These are phyloP conservation scores for Nebria brevicollis DNA, from an alignment of 2,888 invertebrate species.

Conservation along the genomic window DNA sequence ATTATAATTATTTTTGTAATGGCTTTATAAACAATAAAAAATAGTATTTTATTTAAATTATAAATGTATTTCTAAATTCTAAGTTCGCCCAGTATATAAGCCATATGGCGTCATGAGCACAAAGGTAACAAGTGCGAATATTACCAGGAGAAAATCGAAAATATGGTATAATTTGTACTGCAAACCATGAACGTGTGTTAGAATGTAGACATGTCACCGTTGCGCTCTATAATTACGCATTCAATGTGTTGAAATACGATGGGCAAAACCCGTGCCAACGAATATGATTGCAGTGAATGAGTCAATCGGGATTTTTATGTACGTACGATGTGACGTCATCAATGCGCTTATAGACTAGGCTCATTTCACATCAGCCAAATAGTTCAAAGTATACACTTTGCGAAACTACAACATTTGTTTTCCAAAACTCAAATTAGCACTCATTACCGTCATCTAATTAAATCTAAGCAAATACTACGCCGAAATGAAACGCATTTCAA, in stretches of 20 bases:
- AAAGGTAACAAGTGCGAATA: neutral
- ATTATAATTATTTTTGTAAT: constrained; percentile 47
- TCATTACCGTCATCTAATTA: neutral
- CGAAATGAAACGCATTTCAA: neutral
- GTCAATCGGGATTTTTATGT: neutral
- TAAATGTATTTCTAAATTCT: constrained; percentile 5
- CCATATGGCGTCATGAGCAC: neutral
- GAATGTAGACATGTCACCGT: too few species aligned
- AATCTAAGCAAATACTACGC: neutral
- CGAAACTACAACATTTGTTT: neutral
- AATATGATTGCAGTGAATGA: neutral
- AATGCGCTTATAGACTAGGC: constrained; percentile 33
- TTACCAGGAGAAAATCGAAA: neutral
- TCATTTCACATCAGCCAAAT: constrained; percentile 38
- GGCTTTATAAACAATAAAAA: constrained; percentile 46
- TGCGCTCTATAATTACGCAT: too few species aligned
- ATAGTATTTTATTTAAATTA: constrained; percentile 42
- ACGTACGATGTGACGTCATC: neutral
- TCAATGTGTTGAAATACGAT: neutral
- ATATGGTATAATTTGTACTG: too few species aligned
- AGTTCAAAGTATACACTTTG: constrained; percentile 34
- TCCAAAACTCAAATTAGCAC: neutral
- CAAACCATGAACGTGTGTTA: too few species aligned
- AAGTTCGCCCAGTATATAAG: neutral
- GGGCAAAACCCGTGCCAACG: neutral